Evolutionary conservation across 2,797 vertebrate species (phyloP).

Genomic region (Ciconia nigra): DNA sequence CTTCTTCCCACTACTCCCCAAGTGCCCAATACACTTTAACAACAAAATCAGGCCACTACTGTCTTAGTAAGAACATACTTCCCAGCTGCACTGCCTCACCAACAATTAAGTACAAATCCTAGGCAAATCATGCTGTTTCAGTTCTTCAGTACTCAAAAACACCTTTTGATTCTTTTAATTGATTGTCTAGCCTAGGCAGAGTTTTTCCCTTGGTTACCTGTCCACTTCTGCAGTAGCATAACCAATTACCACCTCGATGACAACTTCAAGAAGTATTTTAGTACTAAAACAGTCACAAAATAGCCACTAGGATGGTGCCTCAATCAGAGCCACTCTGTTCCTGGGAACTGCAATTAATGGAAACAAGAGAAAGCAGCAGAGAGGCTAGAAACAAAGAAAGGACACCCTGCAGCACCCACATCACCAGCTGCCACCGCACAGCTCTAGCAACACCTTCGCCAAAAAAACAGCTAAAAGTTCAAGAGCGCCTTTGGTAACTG

Average conservation of each 20-base stretch:
- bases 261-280: background rate
- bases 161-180: accelerated
- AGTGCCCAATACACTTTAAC: background rate
- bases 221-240: background rate
- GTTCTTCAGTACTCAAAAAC: background rate
- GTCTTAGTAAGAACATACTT: accelerated
- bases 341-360: background rate
- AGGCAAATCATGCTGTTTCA: accelerated
- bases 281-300: background rate
- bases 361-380: background rate
- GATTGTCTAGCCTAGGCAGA: background rate
- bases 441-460: too few species aligned
- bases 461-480: accelerated
- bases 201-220: accelerated
- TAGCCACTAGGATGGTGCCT: accelerated
- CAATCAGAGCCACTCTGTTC: background rate
- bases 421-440: background rate
- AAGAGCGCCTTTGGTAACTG: accelerated
- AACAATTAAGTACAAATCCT: background rate
- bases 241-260: accelerated
- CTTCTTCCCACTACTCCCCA: background rate
- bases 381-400: background rate
- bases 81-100: background rate
- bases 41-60: background rate
- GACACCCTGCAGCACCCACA: too few species aligned